Evolutionary conservation across 2,888 invertebrate species (phyloP).

Genomic region (Noctua comes): DNA sequence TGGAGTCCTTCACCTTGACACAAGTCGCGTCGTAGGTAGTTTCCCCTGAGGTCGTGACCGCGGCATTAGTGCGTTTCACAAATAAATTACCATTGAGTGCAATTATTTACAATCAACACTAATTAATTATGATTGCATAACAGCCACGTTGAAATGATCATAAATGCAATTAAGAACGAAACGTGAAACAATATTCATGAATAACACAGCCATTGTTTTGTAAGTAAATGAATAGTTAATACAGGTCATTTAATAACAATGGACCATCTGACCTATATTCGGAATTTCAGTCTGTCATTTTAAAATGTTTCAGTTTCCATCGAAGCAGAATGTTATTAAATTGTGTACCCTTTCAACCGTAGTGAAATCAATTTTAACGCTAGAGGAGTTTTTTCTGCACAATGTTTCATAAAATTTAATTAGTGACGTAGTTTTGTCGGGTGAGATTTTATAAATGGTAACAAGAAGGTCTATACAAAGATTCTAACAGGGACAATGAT

Average conservation of each 20-base stretch:
- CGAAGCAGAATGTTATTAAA: constrained; percentile 11
- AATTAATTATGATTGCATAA: constrained; percentile 33
- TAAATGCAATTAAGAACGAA: constrained; percentile 44
- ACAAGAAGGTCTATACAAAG: not conserved
- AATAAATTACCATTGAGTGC: constrained; percentile 2
- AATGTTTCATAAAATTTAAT: constrained; percentile 2
- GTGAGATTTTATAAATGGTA: not conserved
- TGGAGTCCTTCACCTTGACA: no score
- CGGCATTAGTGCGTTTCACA: not conserved
- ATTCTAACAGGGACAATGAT: not conserved
- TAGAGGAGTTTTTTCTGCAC: not conserved
- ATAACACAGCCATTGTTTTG: constrained; percentile 43
- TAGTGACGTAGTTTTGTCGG: not conserved
- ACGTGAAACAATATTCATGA: constrained; percentile 44
- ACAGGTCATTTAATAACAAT: constrained; percentile 27
- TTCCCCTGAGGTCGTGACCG: not conserved
- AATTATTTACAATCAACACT: constrained; percentile 34
- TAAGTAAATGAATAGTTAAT: constrained; percentile 35
- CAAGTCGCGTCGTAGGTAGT: not conserved
- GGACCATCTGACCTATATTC: constrained; percentile 32
- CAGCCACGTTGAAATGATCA: constrained; percentile 18
- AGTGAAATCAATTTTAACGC: constrained; percentile 20
- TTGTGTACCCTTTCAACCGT: constrained; percentile 13
- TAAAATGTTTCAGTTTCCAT: constrained; percentile 24
- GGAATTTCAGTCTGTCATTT: not conserved